Evolutionary conservation across 2,888 invertebrate genomes (phyloP).

Genomic region (Megalurothrips usitatus): DNA sequence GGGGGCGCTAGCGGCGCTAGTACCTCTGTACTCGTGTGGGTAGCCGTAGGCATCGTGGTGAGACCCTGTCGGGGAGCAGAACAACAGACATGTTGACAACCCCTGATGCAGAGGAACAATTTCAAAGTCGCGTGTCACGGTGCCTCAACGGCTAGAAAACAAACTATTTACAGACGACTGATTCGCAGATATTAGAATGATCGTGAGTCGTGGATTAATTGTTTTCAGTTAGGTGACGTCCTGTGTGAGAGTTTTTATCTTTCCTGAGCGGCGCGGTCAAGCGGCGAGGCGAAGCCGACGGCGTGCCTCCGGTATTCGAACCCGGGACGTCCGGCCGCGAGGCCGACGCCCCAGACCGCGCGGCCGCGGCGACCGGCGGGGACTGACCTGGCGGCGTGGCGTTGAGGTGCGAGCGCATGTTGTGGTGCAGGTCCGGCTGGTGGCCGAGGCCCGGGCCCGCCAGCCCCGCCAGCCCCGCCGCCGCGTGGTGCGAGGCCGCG

Average conservation of each 20-base stretch:
- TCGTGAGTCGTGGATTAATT: too few species aligned
- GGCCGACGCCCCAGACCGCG: neutral
- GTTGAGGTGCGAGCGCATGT: conserved; percentile 36
- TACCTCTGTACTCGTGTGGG: conserved; percentile 72
- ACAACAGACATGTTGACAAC: neutral
- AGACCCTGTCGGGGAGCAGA: conserved; percentile 48
- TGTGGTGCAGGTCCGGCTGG: conserved; percentile 34
- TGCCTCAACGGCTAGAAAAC: conserved; percentile 28
- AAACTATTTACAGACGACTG: conserved; percentile 40
- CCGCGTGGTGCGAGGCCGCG: conserved; percentile 29
- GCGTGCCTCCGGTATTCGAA: too few species aligned
- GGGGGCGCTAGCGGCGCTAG: conserved; percentile 6
- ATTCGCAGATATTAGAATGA: too few species aligned
- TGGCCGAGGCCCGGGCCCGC: conserved; percentile 33
- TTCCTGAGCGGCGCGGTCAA: too few species aligned
- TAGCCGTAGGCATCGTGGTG: conserved; percentile 60
- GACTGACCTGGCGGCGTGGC: conserved; percentile 59
- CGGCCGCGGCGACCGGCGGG: neutral
- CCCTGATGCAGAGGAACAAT: too few species aligned
- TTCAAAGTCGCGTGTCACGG: neutral
- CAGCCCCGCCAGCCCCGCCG: conserved; percentile 31
- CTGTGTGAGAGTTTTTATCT: too few species aligned
- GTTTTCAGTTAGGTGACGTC: too few species aligned
- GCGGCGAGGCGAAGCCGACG: too few species aligned
- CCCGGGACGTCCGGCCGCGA: too few species aligned